These are phyloP conservation scores for Prosopocoilus inquinatus DNA, from an alignment of 2,888 invertebrate species.

Conservation along the genomic window DNA sequence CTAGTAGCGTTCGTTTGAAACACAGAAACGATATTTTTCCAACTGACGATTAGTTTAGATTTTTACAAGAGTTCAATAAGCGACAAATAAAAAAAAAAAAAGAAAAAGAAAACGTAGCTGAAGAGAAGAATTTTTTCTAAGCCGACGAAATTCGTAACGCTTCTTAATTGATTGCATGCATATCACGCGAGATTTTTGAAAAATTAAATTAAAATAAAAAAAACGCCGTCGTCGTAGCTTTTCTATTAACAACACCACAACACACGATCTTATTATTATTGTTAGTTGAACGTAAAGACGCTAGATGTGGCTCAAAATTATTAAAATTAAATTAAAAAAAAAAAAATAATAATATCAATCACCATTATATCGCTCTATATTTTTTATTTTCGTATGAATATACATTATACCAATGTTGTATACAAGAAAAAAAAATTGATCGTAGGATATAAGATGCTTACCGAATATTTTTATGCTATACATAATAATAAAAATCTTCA, in stretches of 20 bases:
- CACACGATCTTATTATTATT: background rate
- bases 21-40: slow-evolving; percentile 41
- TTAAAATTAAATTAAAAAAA: no score
- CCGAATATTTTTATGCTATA: slow-evolving; percentile 20
- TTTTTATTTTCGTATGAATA: slow-evolving; percentile 9
- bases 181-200: slow-evolving; percentile 22
- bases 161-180: slow-evolving; percentile 37
- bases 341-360: slow-evolving; percentile 4
- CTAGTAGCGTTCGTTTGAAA: slow-evolving; percentile 39
- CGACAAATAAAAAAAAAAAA: slow-evolving; percentile 5
- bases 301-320: slow-evolving; percentile 19
- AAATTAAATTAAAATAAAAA: background rate
- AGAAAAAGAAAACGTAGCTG: no score
- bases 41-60: slow-evolving; percentile 41
- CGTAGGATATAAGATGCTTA: slow-evolving; percentile 15
- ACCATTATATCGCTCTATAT: no score
- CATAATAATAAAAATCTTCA: slow-evolving; percentile 11
- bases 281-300: background rate
- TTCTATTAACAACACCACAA: background rate
- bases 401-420: slow-evolving; percentile 5
- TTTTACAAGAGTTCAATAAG: slow-evolving; percentile 24
- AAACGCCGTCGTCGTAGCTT: background rate
- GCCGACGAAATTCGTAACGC: slow-evolving; percentile 22
- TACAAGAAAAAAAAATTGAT: slow-evolving; percentile 9
- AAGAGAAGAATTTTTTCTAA: slow-evolving; percentile 2